Base-by-base conservation (phyloP, 2,888 invertebrate species). In the Cephalotes varians region DNA sequence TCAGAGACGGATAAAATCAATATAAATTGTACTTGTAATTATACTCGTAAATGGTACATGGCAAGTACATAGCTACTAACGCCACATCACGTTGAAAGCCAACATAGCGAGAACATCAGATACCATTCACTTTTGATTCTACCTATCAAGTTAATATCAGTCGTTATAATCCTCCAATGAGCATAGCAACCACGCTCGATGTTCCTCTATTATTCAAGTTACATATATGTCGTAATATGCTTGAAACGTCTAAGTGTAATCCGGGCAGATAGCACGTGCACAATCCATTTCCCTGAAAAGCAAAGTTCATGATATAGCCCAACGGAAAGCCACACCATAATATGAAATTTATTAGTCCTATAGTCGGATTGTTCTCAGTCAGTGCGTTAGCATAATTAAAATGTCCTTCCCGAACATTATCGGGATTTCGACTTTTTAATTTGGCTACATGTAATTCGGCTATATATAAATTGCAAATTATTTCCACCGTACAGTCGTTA, bases 281-380 rank as follows among this genome's bases (percentile, higher is more conserved):
- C 65, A 65, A 37, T 76, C 49, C 37, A 76, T 65, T 76, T 65
- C 49, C 25, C n/a, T 65, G 37, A 25, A 49, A 76, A 64, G 74
- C 65, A 65, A 65, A 37, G 34, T 64, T 37, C 49, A 25, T 37
- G n/a, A 62, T 74, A 34, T 62, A 62, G 12, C 37, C 49, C 65
- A 37, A 1, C 34, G 74, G 49, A 51, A 49, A 76, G 18, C 64
- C 74, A 47, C 47, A 7, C 58, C 28, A 37, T 49, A 64, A 74
- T 74, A 65, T n/a, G 64, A 76, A 65, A 76, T 76, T 76, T 76
- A 76, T 76, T 15, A 49, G 49, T 28, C n/a, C 34, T n/a, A 51
- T 31, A 15, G n/a, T n/a, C n/a, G 49, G 37, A 76, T 76, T 65
- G 65, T 37, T 76, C 60, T 34, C 60, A 34, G 44, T 60, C 31